These are phyloP conservation scores for Sphaeridia pumilis DNA, from an alignment of 2,888 invertebrate species.

Conservation along the genomic window DNA sequence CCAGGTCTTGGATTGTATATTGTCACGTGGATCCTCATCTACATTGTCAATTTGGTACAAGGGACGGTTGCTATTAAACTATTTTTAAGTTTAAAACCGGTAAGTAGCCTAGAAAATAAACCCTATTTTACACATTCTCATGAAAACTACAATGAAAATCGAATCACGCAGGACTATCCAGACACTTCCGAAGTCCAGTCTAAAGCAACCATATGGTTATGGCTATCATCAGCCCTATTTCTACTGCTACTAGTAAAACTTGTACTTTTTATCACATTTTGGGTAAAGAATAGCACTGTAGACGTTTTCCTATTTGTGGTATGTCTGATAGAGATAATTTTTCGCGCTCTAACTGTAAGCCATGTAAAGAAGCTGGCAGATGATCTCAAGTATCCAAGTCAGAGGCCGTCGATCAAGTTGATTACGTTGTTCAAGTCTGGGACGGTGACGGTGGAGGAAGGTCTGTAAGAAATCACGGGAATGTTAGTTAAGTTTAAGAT, in stretches of 20 bases:
- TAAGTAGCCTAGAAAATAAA: conserved; percentile 1
- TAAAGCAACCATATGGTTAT: conserved; percentile 3
- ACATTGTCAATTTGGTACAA: conserved; percentile 3
- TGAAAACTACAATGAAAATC: background rate
- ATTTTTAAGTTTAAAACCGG: conserved; percentile 3
- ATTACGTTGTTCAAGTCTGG: background rate
- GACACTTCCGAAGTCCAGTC: background rate
- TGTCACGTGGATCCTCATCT: conserved; percentile 4
- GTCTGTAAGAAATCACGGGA: no score
- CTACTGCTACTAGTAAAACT: conserved; percentile 2
- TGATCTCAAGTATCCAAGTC: conserved; percentile 8
- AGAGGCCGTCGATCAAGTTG: conserved; percentile 5
- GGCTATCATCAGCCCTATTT: conserved; percentile 5
- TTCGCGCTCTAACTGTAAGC: conserved; percentile 6
- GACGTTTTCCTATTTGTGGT: background rate
- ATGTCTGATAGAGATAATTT: conserved; percentile 8
- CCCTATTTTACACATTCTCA: background rate
- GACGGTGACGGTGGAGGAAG: no score
- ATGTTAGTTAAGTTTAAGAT: no score
- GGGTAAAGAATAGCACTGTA: background rate
- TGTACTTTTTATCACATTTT: conserved; percentile 2
- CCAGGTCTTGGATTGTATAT: background rate
- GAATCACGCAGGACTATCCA: background rate
- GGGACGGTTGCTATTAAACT: conserved; percentile 2
- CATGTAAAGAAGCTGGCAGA: conserved; percentile 11